Conservation (phyloP, 1,140 invertebrate genomes). For the Drosophila eugracilis region DNA sequence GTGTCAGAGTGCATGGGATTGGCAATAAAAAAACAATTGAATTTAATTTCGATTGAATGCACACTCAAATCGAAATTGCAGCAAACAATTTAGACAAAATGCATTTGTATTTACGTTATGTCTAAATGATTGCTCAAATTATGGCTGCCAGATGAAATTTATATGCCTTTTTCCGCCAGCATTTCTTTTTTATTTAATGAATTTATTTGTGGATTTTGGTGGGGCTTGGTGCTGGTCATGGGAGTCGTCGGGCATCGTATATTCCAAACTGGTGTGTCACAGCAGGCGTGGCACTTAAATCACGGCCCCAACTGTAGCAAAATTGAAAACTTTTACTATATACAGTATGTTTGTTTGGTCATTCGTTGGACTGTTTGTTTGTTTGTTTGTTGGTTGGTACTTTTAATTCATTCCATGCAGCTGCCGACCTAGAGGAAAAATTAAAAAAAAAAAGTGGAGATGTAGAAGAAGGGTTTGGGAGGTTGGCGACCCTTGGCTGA, state of each 20-base stretch:
- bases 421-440: constrained; percentile 26
- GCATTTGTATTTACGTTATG: constrained; percentile 51
- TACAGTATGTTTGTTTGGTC: constrained; percentile 28
- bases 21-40: constrained; percentile 63
- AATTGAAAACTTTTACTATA: constrained; percentile 73
- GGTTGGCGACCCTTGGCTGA: constrained; percentile 28
- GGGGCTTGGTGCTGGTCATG: constrained; percentile 26
- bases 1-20: constrained; percentile 51
- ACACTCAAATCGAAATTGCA: constrained; percentile 36
- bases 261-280: constrained; percentile 21
- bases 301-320: constrained; percentile 64
- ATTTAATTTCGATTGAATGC: constrained; percentile 59
- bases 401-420: constrained; percentile 74
- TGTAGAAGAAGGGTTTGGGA: background rate
- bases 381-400: constrained; percentile 28
- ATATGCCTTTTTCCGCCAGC: constrained; percentile 25
- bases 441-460: background rate
- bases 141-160: constrained; percentile 43
- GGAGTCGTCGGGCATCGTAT: constrained; percentile 10
- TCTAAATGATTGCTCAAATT: constrained; percentile 60
- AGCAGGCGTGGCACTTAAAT: constrained; percentile 63
- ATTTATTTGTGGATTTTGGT: constrained; percentile 58
- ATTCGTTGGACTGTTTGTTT: constrained; percentile 24
- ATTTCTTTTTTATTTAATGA: constrained; percentile 24
- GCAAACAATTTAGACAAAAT: constrained; percentile 57